These are phyloP conservation scores for Drosophila novamexicana DNA, from an alignment of 1,140 invertebrate genomes.

Conservation along the genomic window DNA sequence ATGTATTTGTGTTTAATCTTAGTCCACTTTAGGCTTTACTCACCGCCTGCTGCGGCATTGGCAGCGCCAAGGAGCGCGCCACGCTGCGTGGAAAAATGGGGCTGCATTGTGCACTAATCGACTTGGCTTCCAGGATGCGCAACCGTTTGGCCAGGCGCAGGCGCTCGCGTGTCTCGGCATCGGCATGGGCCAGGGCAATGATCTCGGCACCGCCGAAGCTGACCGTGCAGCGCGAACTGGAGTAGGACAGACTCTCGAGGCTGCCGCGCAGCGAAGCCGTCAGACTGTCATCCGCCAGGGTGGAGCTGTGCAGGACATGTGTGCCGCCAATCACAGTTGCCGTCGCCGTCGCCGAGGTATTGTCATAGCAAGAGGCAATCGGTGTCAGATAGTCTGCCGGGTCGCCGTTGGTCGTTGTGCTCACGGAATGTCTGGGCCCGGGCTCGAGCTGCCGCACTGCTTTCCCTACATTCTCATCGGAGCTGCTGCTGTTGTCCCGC, in stretches of 20 bases:
- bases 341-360: conserved; percentile 66
- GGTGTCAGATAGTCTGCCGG: conserved; percentile 47
- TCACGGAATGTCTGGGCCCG: conserved; percentile 61
- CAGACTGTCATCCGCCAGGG: conserved; percentile 79
- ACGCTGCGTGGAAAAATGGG: conserved; percentile 77
- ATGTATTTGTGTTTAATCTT: background rate
- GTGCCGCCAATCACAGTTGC: conserved; percentile 55
- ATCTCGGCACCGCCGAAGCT: conserved; percentile 78
- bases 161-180: conserved; percentile 62
- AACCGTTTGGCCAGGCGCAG: conserved; percentile 64
- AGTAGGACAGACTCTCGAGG: conserved; percentile 79
- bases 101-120: conserved; percentile 83
- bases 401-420: conserved; percentile 67
- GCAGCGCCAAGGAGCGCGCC: conserved; percentile 57
- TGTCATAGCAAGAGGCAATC: conserved; percentile 64
- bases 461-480: conserved; percentile 3
- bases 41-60: conserved; percentile 65
- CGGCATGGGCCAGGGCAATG: conserved; percentile 46
- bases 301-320: conserved; percentile 65
- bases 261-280: conserved; percentile 75
- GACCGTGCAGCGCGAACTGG: conserved; percentile 76
- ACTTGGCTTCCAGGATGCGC: conserved; percentile 80
- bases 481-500: conserved; percentile 24
- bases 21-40: conserved; percentile 25
- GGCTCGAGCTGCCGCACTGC: conserved; percentile 2